Evolutionary conservation across 2,888 invertebrate species (phyloP).

Genomic region (Tenthredo scrophulariae): DNA sequence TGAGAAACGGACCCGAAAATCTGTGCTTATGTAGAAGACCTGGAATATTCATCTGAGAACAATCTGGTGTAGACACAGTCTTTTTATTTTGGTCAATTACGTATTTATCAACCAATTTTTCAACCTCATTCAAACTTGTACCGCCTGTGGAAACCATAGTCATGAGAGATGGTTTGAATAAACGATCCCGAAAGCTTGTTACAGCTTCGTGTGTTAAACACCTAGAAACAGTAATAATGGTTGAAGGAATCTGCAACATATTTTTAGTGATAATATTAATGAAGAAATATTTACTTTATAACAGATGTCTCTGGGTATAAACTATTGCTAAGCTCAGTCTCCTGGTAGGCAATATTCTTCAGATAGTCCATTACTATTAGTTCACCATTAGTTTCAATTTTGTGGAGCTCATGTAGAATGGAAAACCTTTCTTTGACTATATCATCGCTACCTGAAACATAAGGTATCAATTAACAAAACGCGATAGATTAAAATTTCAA

Average conservation of each 20-base stretch:
- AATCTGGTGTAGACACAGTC: neutral
- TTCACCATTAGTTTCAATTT: constrained; percentile 76
- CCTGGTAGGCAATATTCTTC: constrained; percentile 79
- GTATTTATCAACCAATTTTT: constrained; percentile 57
- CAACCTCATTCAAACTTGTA: constrained; percentile 61
- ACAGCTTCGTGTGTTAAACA: constrained; percentile 59
- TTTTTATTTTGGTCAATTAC: neutral
- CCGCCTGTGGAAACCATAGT: constrained; percentile 66
- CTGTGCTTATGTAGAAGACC: neutral
- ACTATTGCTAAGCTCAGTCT: constrained; percentile 77
- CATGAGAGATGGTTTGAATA: constrained; percentile 62
- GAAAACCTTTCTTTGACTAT: constrained; percentile 72
- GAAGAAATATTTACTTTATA: constrained; percentile 60
- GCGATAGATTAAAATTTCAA: neutral
- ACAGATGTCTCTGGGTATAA: constrained; percentile 67
- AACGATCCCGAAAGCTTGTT: constrained; percentile 61
- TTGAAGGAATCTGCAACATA: neutral
- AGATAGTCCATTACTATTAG: constrained; percentile 78
- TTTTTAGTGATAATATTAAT: neutral
- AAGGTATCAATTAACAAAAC: neutral
- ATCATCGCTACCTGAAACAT: constrained; percentile 65
- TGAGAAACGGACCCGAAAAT: neutral
- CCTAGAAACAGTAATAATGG: constrained; percentile 55
- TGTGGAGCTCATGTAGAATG: constrained; percentile 74
- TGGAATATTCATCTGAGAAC: neutral